Evolutionary conservation across 2,113 vertebrate genomes (phyloP), one percentile per base, ranked within the genome.

Genomic region (Opisthocomus hoazin): DNA sequence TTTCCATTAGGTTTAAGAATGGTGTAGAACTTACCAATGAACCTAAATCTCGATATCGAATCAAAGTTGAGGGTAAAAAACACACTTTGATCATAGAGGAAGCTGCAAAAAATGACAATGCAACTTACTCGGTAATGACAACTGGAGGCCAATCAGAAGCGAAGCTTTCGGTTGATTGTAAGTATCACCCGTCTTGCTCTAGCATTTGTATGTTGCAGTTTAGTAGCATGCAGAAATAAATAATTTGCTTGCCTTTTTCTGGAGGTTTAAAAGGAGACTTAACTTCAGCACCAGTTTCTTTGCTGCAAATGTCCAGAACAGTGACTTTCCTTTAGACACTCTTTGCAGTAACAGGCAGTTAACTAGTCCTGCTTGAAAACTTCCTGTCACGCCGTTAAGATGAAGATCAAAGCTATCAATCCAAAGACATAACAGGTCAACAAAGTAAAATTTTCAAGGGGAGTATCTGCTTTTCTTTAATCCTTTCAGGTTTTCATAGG

Each of bases 81-180:
- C 99, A 99, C 94, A 98, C 84, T 71, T 91, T 99, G 95, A 96
- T 99, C 85, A 99, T 99, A 95, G 99, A 99, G 19, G 99, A 99
- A 48, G 99, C 99, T 29, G 98, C 98, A 20, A 99, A 98, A 95
- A 99, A 99, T 3, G 99, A 99, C 95, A 99, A 95, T 6, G 99
- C 98, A 18, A 98, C 98, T 18, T 99, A 99, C 93, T 99, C 99
- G 13, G 95, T 99, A 34, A 99, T 99, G 99, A 99, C 99, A 58
- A 98, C 98, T 2, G 99, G 99, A 81, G 99, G 99, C 53, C 99
- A 99, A 13, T 98, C 98, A 64, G 98, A 99, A 82, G 98, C 98
- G 66, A 98, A 97, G 24, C 96, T 99, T 19, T 95, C 98, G 3
- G 98, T 99, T 86, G 99, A 98, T 85, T 96, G 99, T 99, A 98